These are phyloP conservation scores for Lepisosteus osseus DNA, from an alignment of 2,113 vertebrate genomes.

Conservation along the genomic window DNA sequence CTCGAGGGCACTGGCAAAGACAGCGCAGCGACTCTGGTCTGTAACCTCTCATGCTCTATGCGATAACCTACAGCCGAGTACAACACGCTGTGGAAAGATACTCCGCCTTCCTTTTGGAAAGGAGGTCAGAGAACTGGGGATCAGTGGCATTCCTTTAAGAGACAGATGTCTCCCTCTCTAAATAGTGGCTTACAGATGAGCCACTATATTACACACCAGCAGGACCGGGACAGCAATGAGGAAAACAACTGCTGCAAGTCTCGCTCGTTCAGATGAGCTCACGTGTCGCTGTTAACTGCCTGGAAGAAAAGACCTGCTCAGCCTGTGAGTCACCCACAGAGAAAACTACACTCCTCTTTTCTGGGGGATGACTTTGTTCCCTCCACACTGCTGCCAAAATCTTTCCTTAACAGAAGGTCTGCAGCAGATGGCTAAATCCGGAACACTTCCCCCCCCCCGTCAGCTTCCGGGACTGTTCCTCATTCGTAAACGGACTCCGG, in stretches of 20 bases:
- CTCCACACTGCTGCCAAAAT: constrained; percentile 37
- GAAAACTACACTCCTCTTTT: constrained; percentile 39
- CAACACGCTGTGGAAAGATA: too few relatives aligned
- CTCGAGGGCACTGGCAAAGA: too few relatives aligned
- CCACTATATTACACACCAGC: neutral
- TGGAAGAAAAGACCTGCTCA: constrained; percentile 36
- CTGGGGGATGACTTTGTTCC: constrained; percentile 27
- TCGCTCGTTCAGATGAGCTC: neutral
- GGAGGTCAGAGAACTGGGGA: neutral
- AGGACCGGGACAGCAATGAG: neutral
- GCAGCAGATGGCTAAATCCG: constrained; percentile 28
- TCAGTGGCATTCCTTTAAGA: neutral
- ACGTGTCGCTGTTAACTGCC: constrained; percentile 13
- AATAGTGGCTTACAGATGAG: neutral
- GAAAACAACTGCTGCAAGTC: constrained; percentile 2
- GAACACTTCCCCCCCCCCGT: constrained; percentile 26
- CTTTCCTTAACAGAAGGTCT: constrained; percentile 40
- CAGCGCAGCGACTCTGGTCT: too few relatives aligned
- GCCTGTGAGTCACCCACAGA: constrained; percentile 31
- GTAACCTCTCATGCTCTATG: too few relatives aligned
- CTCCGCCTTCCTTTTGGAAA: neutral
- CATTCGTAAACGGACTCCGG: constrained; percentile 32
- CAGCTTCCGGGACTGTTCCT: constrained; percentile 16
- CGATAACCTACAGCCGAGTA: too few relatives aligned
- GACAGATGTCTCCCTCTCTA: too few relatives aligned